Evolutionary conservation across 2,113 vertebrate species (phyloP), one percentile per base, ranked within the genome.

Genomic region (Sardina pilchardus): DNA sequence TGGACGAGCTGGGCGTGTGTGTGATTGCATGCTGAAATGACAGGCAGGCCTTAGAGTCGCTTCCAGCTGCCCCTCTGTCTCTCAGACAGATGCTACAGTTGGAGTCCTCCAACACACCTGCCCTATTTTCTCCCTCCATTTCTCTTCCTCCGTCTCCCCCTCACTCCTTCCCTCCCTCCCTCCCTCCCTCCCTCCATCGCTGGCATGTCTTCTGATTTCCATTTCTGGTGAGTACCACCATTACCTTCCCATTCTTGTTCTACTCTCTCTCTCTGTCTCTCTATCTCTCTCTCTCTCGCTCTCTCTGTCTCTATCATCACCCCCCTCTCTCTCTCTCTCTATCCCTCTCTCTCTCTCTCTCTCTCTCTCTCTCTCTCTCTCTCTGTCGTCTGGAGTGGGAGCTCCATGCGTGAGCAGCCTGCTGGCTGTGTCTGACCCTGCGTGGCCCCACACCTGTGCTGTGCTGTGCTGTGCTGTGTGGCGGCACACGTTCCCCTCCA

Each of bases 371-470:
- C 30, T 39, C 50, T 43, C 67, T 34, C 30, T 34, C 67, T 30
- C 4, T 81, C 80, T 59, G 12, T 75, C 67, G 30, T 36, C 67
- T 75, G 67, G 67, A 36, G 1, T 75, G 67, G 26, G 67, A 75
- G 30, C 67, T 75, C 67, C 67, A 75, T 34, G 12, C 30, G 67
- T 75, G 39, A 43, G 71, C 82, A 59, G 84, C 87, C 24, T 24
- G 42, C 82, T n/a, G 63, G 82, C 16, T 53, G 82, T 26, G 80
- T 48, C 82, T 89, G 43, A 81, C 78, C 84, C 82, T 39, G 39
- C 6, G n/a, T 36, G 1, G 42, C 78, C 48, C 45, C 83, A 85
- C 84, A 84, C 84, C 82, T 84, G 86, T 78, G 84, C 85, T 30
- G 16, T 81, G 75, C 82, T 84, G 86, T 78, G 84, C 85, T 30